These are phyloP conservation scores for Cyphomyrus discorhynchus DNA, from an alignment of 2,113 vertebrate species.

Conservation along the genomic window DNA sequence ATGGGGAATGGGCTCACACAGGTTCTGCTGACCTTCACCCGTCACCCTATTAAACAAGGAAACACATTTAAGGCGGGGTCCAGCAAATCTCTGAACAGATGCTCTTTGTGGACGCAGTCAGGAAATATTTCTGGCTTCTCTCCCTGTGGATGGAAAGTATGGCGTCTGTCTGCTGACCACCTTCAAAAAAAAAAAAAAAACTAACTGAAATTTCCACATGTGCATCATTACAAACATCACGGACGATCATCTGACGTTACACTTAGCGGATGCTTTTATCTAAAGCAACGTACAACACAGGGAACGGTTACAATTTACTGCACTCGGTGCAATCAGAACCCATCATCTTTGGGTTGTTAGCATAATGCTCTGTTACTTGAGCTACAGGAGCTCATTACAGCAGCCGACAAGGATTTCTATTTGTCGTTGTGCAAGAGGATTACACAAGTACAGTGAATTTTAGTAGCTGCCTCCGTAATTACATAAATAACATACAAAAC, in stretches of 20 bases:
- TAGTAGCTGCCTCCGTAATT: not conserved
- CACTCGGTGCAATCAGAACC: not conserved
- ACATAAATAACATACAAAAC: not conserved
- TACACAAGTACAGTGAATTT: not conserved
- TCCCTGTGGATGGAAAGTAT: not conserved
- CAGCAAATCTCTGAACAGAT: conserved; percentile 27
- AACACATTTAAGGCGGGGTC: conserved; percentile 11
- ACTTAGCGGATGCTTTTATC: not conserved
- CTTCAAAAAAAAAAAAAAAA: not conserved
- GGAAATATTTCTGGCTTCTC: conserved; percentile 3
- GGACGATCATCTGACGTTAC: not conserved
- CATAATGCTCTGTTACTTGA: not conserved
- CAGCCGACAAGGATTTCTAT: not conserved
- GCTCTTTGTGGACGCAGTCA: conserved; percentile 29
- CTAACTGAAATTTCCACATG: not conserved
- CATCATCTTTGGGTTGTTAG: not conserved
- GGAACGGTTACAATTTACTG: not conserved
- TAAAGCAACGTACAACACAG: not conserved
- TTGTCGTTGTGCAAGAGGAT: not conserved
- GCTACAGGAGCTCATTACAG: not conserved
- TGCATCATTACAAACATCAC: not conserved
- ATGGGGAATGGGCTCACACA: conserved; percentile 35
- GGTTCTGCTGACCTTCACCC: conserved; percentile 35
- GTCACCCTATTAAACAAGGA: conserved; percentile 39
- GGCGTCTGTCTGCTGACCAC: not conserved